These are phyloP conservation scores for Drosophila paracracens DNA, from an alignment of 2,888 invertebrate species.

Conservation along the genomic window DNA sequence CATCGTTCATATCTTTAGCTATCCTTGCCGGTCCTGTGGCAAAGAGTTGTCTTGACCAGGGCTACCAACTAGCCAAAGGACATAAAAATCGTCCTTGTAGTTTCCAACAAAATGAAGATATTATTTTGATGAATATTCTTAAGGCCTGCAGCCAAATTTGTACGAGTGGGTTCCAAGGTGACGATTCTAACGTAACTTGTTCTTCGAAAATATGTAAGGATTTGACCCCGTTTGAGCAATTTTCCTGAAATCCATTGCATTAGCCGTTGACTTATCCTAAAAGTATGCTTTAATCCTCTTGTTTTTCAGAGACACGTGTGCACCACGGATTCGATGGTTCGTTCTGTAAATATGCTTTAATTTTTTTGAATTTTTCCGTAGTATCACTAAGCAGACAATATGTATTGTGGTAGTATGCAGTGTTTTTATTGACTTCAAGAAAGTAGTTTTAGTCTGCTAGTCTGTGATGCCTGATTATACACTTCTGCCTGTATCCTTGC, in stretches of 20 bases:
- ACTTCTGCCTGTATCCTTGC: too few relatives aligned
- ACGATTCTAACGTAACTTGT: background rate
- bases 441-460: background rate
- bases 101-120: background rate
- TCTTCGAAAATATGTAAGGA: background rate
- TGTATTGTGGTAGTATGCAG: too few relatives aligned
- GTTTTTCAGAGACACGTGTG: background rate
- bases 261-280: background rate
- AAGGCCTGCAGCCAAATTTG: too few relatives aligned
- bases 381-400: too few relatives aligned
- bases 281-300: background rate
- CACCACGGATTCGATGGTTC: background rate
- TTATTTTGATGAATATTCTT: background rate
- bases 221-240: background rate
- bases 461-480: background rate
- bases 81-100: background rate
- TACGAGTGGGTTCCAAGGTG: too few relatives aligned
- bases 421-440: background rate
- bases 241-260: background rate
- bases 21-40: background rate
- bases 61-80: background rate
- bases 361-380: background rate
- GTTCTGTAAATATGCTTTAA: background rate
- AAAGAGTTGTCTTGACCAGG: background rate
- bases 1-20: background rate